Evolutionary conservation across 2,797 vertebrate species (phyloP).

Genomic region (Sebastes diaconus): DNA sequence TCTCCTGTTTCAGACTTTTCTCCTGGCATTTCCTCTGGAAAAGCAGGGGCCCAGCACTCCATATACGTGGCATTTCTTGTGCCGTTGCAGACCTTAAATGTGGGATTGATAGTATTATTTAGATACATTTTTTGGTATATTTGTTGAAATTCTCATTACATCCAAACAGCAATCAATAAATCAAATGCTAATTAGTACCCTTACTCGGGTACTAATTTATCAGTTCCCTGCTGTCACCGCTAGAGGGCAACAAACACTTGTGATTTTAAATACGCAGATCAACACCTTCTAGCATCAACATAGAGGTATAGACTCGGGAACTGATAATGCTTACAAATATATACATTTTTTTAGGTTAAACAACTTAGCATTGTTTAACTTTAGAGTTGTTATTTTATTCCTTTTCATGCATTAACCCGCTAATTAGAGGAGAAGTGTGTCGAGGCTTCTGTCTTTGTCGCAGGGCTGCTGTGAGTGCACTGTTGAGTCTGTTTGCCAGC

Average conservation of each 20-base stretch:
- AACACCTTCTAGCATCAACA: background rate
- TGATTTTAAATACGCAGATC: background rate
- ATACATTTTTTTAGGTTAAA: background rate
- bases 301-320: no score
- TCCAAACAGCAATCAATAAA: background rate
- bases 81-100: conserved; percentile 79
- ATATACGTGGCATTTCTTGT: conserved; percentile 65
- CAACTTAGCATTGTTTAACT: background rate
- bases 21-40: conserved; percentile 70
- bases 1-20: conserved; percentile 73
- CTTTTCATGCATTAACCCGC: no score
- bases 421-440: no score
- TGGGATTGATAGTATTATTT: no score
- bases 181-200: background rate
- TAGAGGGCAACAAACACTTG: background rate
- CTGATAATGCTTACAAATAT: background rate
- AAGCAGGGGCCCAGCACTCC: conserved; percentile 84
- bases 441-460: no score
- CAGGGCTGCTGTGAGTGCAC: no score
- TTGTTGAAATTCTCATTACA: no score
- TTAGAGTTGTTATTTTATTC: no score
- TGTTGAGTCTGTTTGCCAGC: no score
- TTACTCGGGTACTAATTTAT: background rate
- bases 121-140: no score
- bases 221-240: background rate